Evolutionary conservation across 1,140 invertebrate genomes (phyloP).

Genomic region (Bombus waltoni): DNA sequence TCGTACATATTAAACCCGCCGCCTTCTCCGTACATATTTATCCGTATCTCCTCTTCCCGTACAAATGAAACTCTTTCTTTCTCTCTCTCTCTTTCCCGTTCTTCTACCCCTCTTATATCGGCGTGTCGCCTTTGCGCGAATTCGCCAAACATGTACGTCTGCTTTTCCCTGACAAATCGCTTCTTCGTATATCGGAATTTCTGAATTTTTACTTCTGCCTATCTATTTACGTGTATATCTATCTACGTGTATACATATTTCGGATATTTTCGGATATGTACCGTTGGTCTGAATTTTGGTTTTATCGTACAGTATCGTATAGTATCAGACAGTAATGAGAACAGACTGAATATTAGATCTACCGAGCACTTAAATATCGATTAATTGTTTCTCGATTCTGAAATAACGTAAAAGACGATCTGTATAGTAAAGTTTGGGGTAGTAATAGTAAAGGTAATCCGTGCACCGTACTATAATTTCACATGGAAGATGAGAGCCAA

Average conservation of each 20-base stretch:
- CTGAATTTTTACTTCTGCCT: background rate
- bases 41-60: background rate
- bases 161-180: background rate
- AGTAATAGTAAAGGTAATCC: background rate
- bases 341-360: too few relatives aligned
- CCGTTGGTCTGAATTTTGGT: too few relatives aligned
- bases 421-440: background rate
- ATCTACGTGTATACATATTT: too few relatives aligned
- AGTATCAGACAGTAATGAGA: too few relatives aligned
- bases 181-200: background rate
- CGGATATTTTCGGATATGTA: too few relatives aligned
- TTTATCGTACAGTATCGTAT: too few relatives aligned
- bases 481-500: background rate
- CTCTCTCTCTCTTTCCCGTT: background rate
- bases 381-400: too few relatives aligned
- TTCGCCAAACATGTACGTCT: background rate
- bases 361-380: too few relatives aligned
- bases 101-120: too few relatives aligned
- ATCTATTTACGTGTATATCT: background rate
- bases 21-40: too few relatives aligned
- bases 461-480: background rate
- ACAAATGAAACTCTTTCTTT: background rate
- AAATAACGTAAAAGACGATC: too few relatives aligned
- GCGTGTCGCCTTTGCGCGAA: background rate
- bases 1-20: too few relatives aligned